These are phyloP conservation scores for Agrotis puta DNA, from an alignment of 2,888 invertebrate species.

Conservation along the genomic window DNA sequence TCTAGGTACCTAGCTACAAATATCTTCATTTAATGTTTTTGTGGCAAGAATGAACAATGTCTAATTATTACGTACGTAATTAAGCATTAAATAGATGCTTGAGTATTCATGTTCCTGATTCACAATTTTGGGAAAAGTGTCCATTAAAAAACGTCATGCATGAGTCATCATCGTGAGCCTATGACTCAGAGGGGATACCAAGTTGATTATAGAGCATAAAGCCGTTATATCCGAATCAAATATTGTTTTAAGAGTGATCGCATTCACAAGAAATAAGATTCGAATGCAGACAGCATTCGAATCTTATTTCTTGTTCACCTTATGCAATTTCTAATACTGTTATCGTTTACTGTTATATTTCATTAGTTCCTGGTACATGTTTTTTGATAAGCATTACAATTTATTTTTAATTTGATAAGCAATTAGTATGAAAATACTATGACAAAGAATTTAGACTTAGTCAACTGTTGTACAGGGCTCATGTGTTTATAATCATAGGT, in stretches of 20 bases:
- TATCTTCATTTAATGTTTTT: neutral
- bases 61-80: slow-evolving; percentile 10
- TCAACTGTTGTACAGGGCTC: neutral
- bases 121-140: slow-evolving; percentile 37
- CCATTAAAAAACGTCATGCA: neutral
- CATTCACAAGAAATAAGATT: too few species aligned
- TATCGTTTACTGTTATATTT: slow-evolving; percentile 8
- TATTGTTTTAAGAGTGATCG: slow-evolving; percentile 11
- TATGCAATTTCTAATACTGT: slow-evolving; percentile 6
- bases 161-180: slow-evolving; percentile 44
- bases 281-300: neutral
- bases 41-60: slow-evolving; percentile 9
- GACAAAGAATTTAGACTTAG: neutral
- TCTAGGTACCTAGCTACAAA: neutral
- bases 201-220: neutral
- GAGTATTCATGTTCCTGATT: slow-evolving; percentile 29
- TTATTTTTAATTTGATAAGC: slow-evolving; percentile 23
- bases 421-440: slow-evolving; percentile 8
- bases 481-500: neutral
- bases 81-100: slow-evolving; percentile 4
- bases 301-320: neutral
- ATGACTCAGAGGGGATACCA: slow-evolving; percentile 49
- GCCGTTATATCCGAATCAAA: slow-evolving; percentile 5
- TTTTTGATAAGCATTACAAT: slow-evolving; percentile 8
- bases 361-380: slow-evolving; percentile 20